These are phyloP conservation scores for Sinocyclocheilus maitianheensis DNA, from an alignment of 2,113 vertebrate genomes.

Conservation along the genomic window DNA sequence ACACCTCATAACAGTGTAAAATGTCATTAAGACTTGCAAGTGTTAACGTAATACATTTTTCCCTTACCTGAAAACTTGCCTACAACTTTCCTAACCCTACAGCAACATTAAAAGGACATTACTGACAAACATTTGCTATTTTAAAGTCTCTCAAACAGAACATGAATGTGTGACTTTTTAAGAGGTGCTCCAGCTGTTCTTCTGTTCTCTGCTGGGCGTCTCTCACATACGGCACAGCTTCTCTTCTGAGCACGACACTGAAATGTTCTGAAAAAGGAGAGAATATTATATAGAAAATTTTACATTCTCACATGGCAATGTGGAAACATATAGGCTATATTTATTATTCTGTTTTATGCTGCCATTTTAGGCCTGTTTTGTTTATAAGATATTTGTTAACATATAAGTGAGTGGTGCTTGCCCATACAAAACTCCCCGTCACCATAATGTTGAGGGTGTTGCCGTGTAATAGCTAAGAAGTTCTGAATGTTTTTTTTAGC, in stretches of 20 bases:
- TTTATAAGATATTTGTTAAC: too few relatives aligned
- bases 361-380: too few relatives aligned
- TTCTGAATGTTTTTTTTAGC: not conserved
- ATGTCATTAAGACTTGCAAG: not conserved
- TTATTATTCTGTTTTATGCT: too few relatives aligned
- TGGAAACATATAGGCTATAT: not conserved
- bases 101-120: not conserved
- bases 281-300: not conserved
- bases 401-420: not conserved
- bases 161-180: conserved; percentile 11
- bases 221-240: conserved; percentile 8
- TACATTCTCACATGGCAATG: not conserved
- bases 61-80: not conserved
- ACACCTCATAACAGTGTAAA: not conserved
- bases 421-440: not conserved
- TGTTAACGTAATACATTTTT: not conserved
- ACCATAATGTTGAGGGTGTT: not conserved
- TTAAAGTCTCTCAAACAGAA: conserved; percentile 16
- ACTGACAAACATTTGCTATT: not conserved
- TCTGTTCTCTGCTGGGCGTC: conserved; percentile 9
- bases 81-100: conserved; percentile 6
- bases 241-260: not conserved
- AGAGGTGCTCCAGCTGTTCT: conserved; percentile 21
- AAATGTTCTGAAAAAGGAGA: not conserved
- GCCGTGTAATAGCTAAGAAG: not conserved